A percentile compares a stretch with the other conserved stretches of the same genome.
These are phyloP conservation scores for Athalia rosae DNA, from an alignment of 2,888 invertebrate genomes.

Conservation along the genomic window DNA sequence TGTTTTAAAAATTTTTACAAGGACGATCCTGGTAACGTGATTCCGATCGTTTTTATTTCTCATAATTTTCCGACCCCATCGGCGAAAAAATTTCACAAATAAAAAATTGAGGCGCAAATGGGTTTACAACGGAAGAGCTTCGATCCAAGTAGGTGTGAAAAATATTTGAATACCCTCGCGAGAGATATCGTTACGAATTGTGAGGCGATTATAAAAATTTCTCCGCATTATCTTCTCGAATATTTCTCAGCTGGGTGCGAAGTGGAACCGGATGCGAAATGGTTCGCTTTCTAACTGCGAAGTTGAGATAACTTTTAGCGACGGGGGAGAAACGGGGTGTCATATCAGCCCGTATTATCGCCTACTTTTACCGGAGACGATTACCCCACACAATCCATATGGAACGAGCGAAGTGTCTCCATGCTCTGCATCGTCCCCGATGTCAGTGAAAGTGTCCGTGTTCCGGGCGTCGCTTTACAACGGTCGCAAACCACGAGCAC, in stretches of 20 bases:
- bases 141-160: no score
- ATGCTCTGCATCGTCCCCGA: slow-evolving; percentile 45
- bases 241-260: slow-evolving; percentile 49
- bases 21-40: no score
- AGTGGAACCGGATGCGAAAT: slow-evolving; percentile 48
- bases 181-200: not conserved
- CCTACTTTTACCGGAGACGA: slow-evolving; percentile 28
- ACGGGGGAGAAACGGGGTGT: not conserved
- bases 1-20: no score
- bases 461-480: slow-evolving; percentile 36
- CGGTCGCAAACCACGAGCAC: not conserved
- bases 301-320: slow-evolving; percentile 41
- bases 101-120: no score
- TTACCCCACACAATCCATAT: not conserved
- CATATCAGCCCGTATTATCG: slow-evolving; percentile 34
- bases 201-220: slow-evolving; percentile 50
- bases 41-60: no score
- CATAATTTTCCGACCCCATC: no score
- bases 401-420: not conserved
- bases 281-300: slow-evolving; percentile 66
- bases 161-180: not conserved
- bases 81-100: no score
- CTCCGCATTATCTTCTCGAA: slow-evolving; percentile 51
- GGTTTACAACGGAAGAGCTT: no score
- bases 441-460: slow-evolving; percentile 59